Conservation (phyloP, 2,888 invertebrate species). For the Diachrysia chrysitis region DNA sequence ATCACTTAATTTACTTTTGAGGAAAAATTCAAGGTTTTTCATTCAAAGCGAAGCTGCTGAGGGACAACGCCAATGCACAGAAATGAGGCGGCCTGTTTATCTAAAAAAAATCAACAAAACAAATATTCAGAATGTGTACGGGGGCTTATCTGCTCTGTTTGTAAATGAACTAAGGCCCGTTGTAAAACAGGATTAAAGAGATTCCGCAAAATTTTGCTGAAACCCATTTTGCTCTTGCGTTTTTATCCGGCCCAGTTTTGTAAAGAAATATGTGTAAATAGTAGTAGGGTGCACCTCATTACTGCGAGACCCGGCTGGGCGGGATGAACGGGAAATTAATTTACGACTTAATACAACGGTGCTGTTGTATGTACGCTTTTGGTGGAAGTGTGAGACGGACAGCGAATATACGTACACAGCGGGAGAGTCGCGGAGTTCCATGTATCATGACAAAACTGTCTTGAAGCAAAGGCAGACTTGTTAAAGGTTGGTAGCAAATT, state of each 20-base stretch:
- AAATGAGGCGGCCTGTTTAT: slow-evolving; percentile 62
- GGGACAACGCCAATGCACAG: slow-evolving; percentile 61
- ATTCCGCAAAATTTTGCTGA: slow-evolving; percentile 57
- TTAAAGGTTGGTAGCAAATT: slow-evolving; percentile 36
- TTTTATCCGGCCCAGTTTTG: slow-evolving; percentile 53
- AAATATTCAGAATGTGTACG: slow-evolving; percentile 69
- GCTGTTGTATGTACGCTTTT: slow-evolving; percentile 47
- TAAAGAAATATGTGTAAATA: slow-evolving; percentile 72
- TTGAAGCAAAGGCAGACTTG: slow-evolving; percentile 16
- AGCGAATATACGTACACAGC: slow-evolving; percentile 17
- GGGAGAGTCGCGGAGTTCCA: slow-evolving; percentile 18
- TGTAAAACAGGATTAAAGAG: slow-evolving; percentile 73
- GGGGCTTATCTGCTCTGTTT: slow-evolving; percentile 69
- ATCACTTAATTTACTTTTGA: slow-evolving; percentile 20
- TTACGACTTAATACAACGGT: slow-evolving; percentile 79
- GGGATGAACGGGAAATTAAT: slow-evolving; percentile 77
- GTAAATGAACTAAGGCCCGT: slow-evolving; percentile 75
- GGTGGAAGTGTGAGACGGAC: slow-evolving; percentile 29
- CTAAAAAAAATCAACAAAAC: slow-evolving; percentile 70
- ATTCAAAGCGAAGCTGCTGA: slow-evolving; percentile 8
- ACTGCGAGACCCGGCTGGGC: slow-evolving; percentile 56
- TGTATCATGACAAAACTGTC: slow-evolving; percentile 40
- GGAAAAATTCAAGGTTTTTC: neutral
- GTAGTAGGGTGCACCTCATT: slow-evolving; percentile 72
- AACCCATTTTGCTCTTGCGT: slow-evolving; percentile 56